Conservation (phyloP, 2,888 invertebrate genomes). For the Yponomeuta evonymella region DNA sequence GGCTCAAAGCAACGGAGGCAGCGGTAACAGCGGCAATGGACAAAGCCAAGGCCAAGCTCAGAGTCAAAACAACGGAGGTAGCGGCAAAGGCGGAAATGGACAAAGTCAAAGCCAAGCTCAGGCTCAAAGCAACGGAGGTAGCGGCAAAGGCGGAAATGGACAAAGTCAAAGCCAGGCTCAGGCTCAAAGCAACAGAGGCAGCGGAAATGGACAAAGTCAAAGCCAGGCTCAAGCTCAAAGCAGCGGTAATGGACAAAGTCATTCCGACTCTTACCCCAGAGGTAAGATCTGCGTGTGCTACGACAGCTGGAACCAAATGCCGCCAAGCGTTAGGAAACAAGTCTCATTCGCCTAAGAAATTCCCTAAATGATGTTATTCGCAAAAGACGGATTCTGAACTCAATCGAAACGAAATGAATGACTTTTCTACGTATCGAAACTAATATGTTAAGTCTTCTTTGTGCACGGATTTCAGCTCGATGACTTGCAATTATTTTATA, state of each 20-base stretch:
- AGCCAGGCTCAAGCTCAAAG: background rate
- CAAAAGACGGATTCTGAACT: too few species aligned
- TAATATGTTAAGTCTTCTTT: background rate
- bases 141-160: background rate
- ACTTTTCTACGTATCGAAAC: too few species aligned
- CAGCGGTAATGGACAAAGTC: background rate
- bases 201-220: background rate
- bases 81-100: too few species aligned
- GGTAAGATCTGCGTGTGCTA: background rate
- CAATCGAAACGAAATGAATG: too few species aligned
- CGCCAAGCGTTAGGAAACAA: background rate
- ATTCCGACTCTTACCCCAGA: background rate
- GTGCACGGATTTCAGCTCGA: background rate
- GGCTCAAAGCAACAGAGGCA: background rate
- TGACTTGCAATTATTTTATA: background rate
- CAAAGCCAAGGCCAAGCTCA: too few species aligned
- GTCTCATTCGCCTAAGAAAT: background rate
- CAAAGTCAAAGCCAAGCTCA: too few species aligned
- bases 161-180: background rate
- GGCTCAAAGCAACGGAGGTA: background rate
- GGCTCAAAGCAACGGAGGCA: too few species aligned
- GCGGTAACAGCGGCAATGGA: too few species aligned
- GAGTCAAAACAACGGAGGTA: too few species aligned
- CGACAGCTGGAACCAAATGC: background rate
- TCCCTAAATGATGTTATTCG: too few species aligned